Evolutionary conservation across 2,113 vertebrate species (phyloP).

Genomic region (Macquaria australasica): DNA sequence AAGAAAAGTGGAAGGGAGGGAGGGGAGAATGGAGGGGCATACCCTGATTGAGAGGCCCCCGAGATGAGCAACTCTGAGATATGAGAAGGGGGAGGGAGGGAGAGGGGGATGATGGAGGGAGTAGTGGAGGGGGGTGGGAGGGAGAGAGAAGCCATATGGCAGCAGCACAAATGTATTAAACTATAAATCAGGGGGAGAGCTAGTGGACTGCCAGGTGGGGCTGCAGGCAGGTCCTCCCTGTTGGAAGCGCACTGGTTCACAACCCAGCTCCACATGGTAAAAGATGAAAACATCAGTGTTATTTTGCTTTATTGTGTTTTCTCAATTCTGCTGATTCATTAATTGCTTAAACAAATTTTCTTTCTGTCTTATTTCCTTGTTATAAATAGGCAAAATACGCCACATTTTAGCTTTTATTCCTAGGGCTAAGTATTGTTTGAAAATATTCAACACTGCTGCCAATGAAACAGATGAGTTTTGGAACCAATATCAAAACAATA

Average conservation of each 20-base stretch:
- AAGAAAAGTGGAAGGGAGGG: constrained; percentile 41
- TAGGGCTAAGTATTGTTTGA: background rate
- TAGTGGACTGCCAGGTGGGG: constrained; percentile 75
- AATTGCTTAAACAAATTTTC: background rate
- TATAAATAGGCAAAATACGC: background rate
- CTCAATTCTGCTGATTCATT: background rate
- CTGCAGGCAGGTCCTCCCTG: constrained; percentile 62
- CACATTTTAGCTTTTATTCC: background rate
- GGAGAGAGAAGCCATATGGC: constrained; percentile 80
- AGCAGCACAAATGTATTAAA: constrained; percentile 84
- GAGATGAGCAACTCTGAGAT: constrained; percentile 77
- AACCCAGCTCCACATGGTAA: constrained; percentile 30
- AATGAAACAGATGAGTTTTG: constrained; percentile 14
- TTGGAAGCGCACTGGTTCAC: constrained; percentile 42
- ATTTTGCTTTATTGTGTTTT: constrained; percentile 15
- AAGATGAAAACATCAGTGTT: constrained; percentile 16
- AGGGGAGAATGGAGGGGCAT: constrained; percentile 52
- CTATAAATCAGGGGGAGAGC: constrained; percentile 80
- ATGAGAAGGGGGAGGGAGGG: constrained; percentile 61
- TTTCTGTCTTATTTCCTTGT: background rate
- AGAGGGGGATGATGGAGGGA: constrained; percentile 53
- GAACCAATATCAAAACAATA: background rate
- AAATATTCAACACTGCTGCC: background rate
- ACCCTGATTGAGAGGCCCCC: constrained; percentile 74
- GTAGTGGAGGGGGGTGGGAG: constrained; percentile 40